Evolutionary conservation across 1,140 invertebrate genomes (phyloP).

Genomic region (Polypedilum pembai): DNA sequence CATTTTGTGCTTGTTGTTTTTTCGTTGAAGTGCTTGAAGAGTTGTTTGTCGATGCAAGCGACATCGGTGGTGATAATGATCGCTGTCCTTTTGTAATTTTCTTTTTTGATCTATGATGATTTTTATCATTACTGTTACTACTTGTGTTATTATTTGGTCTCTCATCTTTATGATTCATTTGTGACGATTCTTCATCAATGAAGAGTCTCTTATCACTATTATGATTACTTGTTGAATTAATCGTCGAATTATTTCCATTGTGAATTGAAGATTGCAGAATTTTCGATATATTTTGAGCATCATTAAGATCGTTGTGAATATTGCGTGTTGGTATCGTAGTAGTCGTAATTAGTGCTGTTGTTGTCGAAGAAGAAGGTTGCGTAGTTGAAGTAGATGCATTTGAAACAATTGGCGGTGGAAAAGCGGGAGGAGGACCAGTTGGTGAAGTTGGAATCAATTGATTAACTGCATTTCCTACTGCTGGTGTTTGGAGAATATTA

Average conservation of each 20-base stretch:
- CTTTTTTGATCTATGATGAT: not conserved
- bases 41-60: not conserved
- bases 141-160: not conserved
- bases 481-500: not conserved
- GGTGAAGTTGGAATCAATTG: slow-evolving; percentile 34
- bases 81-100: slow-evolving; percentile 27
- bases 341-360: not conserved
- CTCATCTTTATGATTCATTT: slow-evolving; percentile 9
- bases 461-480: slow-evolving; percentile 32
- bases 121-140: not conserved
- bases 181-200: not conserved
- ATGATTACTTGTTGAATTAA: not conserved
- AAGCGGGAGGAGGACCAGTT: slow-evolving; percentile 36
- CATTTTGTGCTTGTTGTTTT: slow-evolving; percentile 1
- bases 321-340: slow-evolving; percentile 6
- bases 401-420: slow-evolving; percentile 38
- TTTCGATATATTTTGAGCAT: slow-evolving; percentile 42
- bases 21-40: not conserved
- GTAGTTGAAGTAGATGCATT: not conserved
- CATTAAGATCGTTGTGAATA: slow-evolving; percentile 40
- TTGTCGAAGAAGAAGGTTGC: not conserved
- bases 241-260: not conserved
- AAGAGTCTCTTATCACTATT: slow-evolving; percentile 4
- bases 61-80: slow-evolving; percentile 31
- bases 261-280: slow-evolving; percentile 36